Evolutionary conservation across 37 sponge, comb jelly and placozoan genomes (phyloP).

Genomic region (Dysidea cf. avara): DNA sequence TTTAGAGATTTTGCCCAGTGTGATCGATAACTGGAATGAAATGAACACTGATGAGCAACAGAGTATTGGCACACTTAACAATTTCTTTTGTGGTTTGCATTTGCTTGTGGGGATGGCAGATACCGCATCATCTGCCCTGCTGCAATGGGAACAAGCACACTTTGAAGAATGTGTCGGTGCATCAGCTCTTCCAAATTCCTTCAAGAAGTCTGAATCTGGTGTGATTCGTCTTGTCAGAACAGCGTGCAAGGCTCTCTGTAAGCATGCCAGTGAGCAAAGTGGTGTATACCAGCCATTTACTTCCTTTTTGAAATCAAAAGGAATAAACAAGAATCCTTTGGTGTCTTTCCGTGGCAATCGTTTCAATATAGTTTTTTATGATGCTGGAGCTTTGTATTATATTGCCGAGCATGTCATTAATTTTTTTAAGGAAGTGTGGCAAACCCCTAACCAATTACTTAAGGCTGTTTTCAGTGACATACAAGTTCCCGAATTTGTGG

Average conservation of each 20-base stretch:
- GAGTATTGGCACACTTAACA: not conserved
- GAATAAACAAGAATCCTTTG: conserved; percentile 6
- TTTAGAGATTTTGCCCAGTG: not conserved
- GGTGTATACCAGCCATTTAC: conserved; percentile 24
- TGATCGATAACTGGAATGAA: not conserved
- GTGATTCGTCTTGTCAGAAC: conserved; percentile 17
- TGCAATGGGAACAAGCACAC: conserved; percentile 16
- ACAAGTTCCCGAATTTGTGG: not conserved
- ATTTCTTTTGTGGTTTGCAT: conserved; percentile 48
- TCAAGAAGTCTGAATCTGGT: conserved; percentile 11
- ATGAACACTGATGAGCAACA: not conserved
- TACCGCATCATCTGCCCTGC: conserved; percentile 3
- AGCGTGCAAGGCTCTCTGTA: conserved; percentile 24
- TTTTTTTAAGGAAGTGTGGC: not conserved
- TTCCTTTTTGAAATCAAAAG: not conserved
- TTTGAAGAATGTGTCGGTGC: not conserved
- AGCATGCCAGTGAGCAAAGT: conserved; percentile 29
- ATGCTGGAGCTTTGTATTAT: conserved; percentile 23
- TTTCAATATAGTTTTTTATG: conserved; percentile 41
- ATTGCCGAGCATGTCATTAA: not conserved
- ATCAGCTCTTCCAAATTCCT: not conserved
- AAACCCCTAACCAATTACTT: conserved; percentile 9
- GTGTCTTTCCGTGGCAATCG: conserved; percentile 25
- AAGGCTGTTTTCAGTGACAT: conserved; percentile 1
- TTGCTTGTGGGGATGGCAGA: conserved; percentile 37